Evolutionary conservation across 2,113 vertebrate genomes (phyloP).

Genomic region (Alosa alosa): DNA sequence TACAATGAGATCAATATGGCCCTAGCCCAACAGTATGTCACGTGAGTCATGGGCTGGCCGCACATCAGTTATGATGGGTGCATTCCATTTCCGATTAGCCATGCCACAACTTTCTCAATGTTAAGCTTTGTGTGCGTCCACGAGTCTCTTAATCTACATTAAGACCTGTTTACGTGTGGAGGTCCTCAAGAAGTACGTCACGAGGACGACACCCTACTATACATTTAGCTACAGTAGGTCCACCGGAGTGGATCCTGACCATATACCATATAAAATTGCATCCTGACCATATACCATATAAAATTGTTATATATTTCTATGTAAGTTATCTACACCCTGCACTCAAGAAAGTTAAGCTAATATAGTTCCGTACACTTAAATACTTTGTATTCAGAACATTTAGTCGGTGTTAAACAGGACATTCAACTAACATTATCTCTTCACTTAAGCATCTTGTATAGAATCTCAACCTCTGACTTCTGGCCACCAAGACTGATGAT

Average conservation of each 20-base stretch:
- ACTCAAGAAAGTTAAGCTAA: no score
- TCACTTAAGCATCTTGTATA: neutral
- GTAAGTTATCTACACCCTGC: no score
- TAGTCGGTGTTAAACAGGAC: neutral
- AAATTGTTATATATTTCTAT: no score
- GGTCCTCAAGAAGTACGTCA: neutral
- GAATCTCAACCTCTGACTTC: neutral
- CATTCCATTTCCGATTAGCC: slow-evolving; percentile 10
- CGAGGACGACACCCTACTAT: neutral
- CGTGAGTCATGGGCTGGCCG: neutral
- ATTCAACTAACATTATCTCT: neutral
- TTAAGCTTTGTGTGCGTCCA: neutral
- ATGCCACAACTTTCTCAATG: neutral
- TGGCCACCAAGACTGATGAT: neutral
- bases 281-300: no score
- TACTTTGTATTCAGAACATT: neutral
- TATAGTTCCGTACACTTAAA: neutral
- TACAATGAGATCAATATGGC: neutral
- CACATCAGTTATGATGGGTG: neutral
- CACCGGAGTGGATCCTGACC: neutral
- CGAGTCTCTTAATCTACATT: slow-evolving; percentile 8
- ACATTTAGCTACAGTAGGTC: neutral
- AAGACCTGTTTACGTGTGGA: neutral
- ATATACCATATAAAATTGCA: neutral
- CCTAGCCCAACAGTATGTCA: neutral